Evolutionary conservation across 2,113 vertebrate genomes (phyloP).

Genomic region (Xiphophorus hellerii): DNA sequence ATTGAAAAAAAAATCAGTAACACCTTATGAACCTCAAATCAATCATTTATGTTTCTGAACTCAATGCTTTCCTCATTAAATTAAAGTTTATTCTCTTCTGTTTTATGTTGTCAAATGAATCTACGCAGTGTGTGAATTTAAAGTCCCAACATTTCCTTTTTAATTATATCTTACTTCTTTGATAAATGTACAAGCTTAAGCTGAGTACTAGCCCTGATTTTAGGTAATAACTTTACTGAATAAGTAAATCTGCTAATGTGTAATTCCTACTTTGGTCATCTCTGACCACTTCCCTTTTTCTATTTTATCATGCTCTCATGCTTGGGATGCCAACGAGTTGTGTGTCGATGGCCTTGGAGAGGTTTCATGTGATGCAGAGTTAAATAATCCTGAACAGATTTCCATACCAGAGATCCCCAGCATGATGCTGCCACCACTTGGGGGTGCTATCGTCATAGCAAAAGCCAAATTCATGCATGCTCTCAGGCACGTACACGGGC

Average conservation of each 20-base stretch:
- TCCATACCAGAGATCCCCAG: not conserved
- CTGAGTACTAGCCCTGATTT: not conserved
- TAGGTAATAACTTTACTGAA: not conserved
- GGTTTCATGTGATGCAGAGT: not conserved
- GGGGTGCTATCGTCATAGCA: constrained; percentile 50
- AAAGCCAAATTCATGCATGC: not conserved
- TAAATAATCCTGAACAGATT: not conserved
- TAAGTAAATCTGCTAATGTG: too few relatives aligned
- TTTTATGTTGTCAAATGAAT: not conserved
- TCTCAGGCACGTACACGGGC: constrained; percentile 27
- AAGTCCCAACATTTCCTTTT: not conserved
- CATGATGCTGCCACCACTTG: constrained; percentile 24
- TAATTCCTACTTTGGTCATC: too few relatives aligned
- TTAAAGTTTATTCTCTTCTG: not conserved
- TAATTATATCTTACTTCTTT: not conserved
- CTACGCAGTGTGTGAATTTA: not conserved
- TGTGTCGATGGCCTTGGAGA: not conserved
- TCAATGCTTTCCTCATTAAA: not conserved
- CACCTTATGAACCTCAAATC: not conserved
- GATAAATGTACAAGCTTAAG: not conserved
- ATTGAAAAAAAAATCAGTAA: too few relatives aligned
- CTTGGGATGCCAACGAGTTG: too few relatives aligned
- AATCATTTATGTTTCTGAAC: not conserved
- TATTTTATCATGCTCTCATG: too few relatives aligned
- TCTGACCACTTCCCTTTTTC: too few relatives aligned